Conservation (phyloP, 2,888 invertebrate genomes). For the Orthosia incerta region DNA sequence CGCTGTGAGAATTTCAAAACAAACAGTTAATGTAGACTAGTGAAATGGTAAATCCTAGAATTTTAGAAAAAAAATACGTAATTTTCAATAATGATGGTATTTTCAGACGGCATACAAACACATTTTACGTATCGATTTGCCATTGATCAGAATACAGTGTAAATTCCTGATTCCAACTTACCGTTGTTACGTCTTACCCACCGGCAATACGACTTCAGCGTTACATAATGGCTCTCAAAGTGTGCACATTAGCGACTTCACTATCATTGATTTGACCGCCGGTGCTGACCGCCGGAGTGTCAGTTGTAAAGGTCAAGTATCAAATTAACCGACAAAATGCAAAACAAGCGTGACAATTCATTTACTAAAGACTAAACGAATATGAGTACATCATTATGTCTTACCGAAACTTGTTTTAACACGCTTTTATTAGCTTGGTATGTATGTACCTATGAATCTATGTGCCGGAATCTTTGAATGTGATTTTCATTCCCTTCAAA, state of each 20-base stretch:
- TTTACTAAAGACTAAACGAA: background rate
- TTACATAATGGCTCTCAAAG: slow-evolving; percentile 44
- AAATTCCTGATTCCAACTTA: slow-evolving; percentile 25
- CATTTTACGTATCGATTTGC: slow-evolving; percentile 7
- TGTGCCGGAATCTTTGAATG: too few species aligned
- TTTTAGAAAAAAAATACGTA: too few species aligned
- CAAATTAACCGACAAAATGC: slow-evolving; percentile 33
- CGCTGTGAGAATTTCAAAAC: too few species aligned
- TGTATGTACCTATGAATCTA: too few species aligned
- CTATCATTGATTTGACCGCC: slow-evolving; percentile 61
- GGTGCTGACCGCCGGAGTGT: slow-evolving; percentile 39
- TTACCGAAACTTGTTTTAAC: background rate
- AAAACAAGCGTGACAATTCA: background rate
- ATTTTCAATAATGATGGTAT: background rate
- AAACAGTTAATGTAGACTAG: background rate
- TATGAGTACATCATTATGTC: too few species aligned
- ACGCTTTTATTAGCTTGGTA: too few species aligned
- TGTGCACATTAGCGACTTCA: slow-evolving; percentile 56
- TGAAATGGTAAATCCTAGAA: background rate
- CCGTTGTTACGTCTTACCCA: slow-evolving; percentile 3
- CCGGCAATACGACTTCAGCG: background rate
- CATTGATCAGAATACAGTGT: slow-evolving; percentile 9
- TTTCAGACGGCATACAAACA: background rate
- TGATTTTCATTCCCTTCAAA: too few species aligned
- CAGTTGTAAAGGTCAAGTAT: slow-evolving; percentile 55